Evolutionary conservation across 1,140 invertebrate species (phyloP).

Genomic region (Pseudoatta argentina): DNA sequence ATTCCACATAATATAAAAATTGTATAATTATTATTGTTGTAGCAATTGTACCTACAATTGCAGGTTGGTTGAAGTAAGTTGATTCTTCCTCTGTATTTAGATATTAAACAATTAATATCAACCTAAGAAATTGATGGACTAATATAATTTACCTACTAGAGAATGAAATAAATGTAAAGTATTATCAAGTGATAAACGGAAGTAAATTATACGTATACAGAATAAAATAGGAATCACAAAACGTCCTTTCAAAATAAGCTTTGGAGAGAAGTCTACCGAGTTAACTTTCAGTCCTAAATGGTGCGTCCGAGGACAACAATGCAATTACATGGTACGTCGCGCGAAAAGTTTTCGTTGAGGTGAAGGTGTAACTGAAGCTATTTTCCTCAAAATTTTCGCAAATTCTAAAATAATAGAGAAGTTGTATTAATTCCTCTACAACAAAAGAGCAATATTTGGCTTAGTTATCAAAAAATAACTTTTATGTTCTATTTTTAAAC

Average conservation of each 20-base stretch:
- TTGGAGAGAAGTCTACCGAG: not conserved
- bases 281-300: conserved; percentile 23
- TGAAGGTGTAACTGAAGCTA: not conserved
- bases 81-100: too few species aligned
- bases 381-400: not conserved
- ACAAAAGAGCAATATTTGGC: not conserved
- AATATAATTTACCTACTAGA: too few species aligned
- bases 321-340: conserved; percentile 34
- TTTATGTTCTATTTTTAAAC: not conserved
- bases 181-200: not conserved
- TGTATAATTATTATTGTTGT: too few species aligned
- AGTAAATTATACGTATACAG: not conserved
- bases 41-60: too few species aligned
- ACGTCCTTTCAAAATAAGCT: conserved; percentile 25
- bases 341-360: conserved; percentile 2
- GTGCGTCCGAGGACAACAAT: conserved; percentile 37
- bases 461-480: not conserved
- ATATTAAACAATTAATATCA: too few species aligned
- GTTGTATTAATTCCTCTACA: not conserved
- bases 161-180: not conserved
- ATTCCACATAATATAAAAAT: too few species aligned
- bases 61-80: too few species aligned
- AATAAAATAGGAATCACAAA: conserved; percentile 17
- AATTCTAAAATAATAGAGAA: not conserved
- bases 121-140: too few species aligned